Conservation (phyloP, 2,113 vertebrate genomes). For the Xenopus tropicalis region UCB_Xtro_10.0 CM004443.2:137068501-137069000, state of each 20-base stretch:
- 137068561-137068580: no score
- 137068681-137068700: constrained; percentile 1
- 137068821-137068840: constrained; percentile 14
- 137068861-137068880: background rate
- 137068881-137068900: no score
- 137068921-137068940: no score
- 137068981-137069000: no score
- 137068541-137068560: no score
- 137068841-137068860: constrained; percentile 16
- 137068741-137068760: constrained; percentile 75
- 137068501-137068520: no score
- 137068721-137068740: constrained; percentile 78
- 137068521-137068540: no score
- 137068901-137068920: no score
- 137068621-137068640: constrained; percentile 45
- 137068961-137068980: no score
- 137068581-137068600: no score
- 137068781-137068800: constrained; percentile 75
- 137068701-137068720: background rate
- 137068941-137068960: no score
- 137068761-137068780: constrained; percentile 81
- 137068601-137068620: constrained; percentile 31
- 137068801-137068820: constrained; percentile 75
- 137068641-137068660: constrained; percentile 41
- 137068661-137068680: constrained; percentile 45